These are phyloP conservation scores for Myopa testacea DNA, from an alignment of 2,888 invertebrate species.

Conservation along the genomic window DNA sequence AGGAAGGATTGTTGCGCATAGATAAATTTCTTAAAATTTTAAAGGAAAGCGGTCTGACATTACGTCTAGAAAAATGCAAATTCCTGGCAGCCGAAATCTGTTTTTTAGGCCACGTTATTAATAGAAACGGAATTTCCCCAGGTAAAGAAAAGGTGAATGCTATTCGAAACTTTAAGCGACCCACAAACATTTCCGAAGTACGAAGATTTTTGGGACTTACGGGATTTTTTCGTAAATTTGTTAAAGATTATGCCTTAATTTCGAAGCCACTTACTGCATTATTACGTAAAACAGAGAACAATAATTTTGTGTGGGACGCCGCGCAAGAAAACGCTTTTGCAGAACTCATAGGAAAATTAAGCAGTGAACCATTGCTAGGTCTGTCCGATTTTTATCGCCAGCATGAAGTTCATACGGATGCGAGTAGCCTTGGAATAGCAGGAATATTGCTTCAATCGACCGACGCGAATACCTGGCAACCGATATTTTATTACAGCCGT, in stretches of 20 bases:
- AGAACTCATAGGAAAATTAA: conserved; percentile 34
- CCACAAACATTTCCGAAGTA: too few species aligned
- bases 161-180: too few species aligned
- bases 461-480: conserved; percentile 40
- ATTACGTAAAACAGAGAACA: too few species aligned
- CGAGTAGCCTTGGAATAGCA: conserved; percentile 46
- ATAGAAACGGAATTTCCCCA: too few species aligned
- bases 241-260: too few species aligned
- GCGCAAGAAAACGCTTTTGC: too few species aligned
- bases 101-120: conserved; percentile 43
- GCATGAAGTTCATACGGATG: conserved; percentile 47
- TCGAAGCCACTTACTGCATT: too few species aligned
- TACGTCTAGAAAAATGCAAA: conserved; percentile 44
- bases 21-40: conserved; percentile 42
- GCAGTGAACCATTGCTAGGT: conserved; percentile 40
- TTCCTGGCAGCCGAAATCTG: conserved; percentile 44
- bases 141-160: too few species aligned
- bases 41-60: conserved; percentile 39
- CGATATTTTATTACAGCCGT: conserved; percentile 45
- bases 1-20: conserved; percentile 39
- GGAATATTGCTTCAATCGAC: conserved; percentile 44
- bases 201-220: too few species aligned
- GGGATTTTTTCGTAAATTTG: too few species aligned
- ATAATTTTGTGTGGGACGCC: too few species aligned
- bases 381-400: conserved; percentile 38